Evolutionary conservation across 2,113 vertebrate species (phyloP).

Genomic region (Galemys pyrenaicus): DNA sequence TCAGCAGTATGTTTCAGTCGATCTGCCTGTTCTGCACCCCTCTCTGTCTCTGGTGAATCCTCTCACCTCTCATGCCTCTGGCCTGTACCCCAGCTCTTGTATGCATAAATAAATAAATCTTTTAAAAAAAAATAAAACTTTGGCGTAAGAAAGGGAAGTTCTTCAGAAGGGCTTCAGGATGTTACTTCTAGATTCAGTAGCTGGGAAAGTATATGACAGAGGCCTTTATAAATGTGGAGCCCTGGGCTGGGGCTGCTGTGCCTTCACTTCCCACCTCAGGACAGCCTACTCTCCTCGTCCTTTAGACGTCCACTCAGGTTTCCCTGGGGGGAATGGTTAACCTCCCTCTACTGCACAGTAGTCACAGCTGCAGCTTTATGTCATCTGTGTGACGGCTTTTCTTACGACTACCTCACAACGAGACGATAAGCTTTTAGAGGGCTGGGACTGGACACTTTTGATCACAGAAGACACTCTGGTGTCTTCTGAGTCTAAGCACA

Average conservation of each 20-base stretch:
- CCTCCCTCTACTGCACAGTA: neutral
- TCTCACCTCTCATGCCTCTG: too few relatives aligned
- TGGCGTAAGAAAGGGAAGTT: neutral
- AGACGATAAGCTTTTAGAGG: neutral
- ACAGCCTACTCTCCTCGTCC: neutral
- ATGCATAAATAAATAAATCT: too few relatives aligned
- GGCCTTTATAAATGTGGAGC: neutral
- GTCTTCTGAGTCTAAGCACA: neutral
- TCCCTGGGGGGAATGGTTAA: neutral
- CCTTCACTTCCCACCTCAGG: neutral
- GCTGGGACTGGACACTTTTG: neutral
- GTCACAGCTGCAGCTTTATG: neutral
- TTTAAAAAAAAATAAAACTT: too few relatives aligned
- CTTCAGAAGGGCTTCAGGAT: neutral
- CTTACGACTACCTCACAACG: rapidly evolving
- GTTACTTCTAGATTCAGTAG: neutral
- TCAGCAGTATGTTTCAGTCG: too few relatives aligned
- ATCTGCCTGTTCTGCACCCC: too few relatives aligned
- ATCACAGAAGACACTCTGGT: neutral
- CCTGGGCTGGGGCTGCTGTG: rapidly evolving
- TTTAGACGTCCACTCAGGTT: neutral
- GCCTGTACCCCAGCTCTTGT: too few relatives aligned
- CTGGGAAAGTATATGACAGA: neutral
- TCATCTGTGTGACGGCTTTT: neutral
- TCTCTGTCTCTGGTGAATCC: too few relatives aligned